phyloP scores from a whole-genome alignment of 2,797 vertebrate species.

The Ispidina picta region DNA sequence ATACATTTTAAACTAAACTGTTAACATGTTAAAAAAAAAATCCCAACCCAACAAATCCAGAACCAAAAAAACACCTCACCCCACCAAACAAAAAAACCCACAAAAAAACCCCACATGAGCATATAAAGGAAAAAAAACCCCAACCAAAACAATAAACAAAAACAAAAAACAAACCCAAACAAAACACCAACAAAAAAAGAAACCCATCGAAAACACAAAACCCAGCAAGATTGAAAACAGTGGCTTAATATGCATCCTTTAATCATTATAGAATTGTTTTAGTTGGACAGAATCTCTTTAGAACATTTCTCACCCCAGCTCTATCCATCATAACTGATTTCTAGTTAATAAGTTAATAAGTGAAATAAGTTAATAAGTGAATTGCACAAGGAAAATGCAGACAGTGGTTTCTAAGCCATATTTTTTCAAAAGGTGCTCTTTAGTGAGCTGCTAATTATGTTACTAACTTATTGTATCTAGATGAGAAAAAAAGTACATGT shows the following conservation, averaged over 20 bases:
- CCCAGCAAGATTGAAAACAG: neutral
- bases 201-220: too few species aligned
- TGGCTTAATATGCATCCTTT: neutral
- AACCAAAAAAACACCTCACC: too few species aligned
- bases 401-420: neutral
- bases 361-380: neutral
- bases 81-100: too few species aligned
- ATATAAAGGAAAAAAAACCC: too few species aligned
- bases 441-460: slow-evolving; percentile 14
- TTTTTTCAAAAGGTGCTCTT: slow-evolving; percentile 3
- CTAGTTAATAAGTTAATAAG: too few species aligned
- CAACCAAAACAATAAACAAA: too few species aligned
- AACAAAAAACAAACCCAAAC: too few species aligned
- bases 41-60: too few species aligned
- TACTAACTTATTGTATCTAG: neutral
- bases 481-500: neutral
- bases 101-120: too few species aligned
- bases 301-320: neutral
- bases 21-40: neutral
- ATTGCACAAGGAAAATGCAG: neutral
- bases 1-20: neutral
- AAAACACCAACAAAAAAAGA: too few species aligned
- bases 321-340: neutral
- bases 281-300: neutral
- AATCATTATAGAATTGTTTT: neutral